These are phyloP conservation scores for Megalops atlanticus DNA, from an alignment of 2,113 vertebrate species.

Conservation along the genomic window DNA sequence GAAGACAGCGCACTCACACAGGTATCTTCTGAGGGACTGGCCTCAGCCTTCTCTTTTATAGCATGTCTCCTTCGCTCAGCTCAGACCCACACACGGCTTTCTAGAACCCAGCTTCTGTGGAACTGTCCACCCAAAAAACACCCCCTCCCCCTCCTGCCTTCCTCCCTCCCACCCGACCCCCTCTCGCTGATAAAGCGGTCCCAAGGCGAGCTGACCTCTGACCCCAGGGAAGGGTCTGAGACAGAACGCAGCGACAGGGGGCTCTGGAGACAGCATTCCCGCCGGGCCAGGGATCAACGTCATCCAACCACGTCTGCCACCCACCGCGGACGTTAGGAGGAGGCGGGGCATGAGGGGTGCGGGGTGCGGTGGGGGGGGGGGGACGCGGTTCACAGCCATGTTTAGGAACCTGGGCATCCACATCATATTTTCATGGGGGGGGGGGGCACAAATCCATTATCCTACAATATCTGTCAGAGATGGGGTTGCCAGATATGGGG, in stretches of 20 bases:
- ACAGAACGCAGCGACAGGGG: constrained; percentile 48
- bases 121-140: constrained; percentile 47
- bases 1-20: too few relatives aligned
- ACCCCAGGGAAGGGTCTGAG: constrained; percentile 45
- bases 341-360: background rate
- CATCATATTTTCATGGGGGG: background rate
- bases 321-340: background rate
- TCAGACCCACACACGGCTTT: constrained; percentile 41
- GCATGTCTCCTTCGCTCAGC: constrained; percentile 27
- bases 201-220: constrained; percentile 56
- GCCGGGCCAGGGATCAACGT: background rate
- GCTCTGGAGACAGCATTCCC: constrained; percentile 32
- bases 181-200: constrained; percentile 62
- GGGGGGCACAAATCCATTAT: too few relatives aligned
- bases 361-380: background rate
- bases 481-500: too few relatives aligned
- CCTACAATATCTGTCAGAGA: too few relatives aligned
- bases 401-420: background rate
- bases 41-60: constrained; percentile 52
- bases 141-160: constrained; percentile 2
- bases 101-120: constrained; percentile 40
- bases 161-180: constrained; percentile 48
- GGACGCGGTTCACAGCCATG: background rate
- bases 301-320: background rate
- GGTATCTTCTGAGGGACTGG: constrained; percentile 8